A percentile compares a stretch with the other conserved stretches of the same genome.
Conservation (phyloP, 2,888 invertebrate species). For the Stegophylla sp. region DNA sequence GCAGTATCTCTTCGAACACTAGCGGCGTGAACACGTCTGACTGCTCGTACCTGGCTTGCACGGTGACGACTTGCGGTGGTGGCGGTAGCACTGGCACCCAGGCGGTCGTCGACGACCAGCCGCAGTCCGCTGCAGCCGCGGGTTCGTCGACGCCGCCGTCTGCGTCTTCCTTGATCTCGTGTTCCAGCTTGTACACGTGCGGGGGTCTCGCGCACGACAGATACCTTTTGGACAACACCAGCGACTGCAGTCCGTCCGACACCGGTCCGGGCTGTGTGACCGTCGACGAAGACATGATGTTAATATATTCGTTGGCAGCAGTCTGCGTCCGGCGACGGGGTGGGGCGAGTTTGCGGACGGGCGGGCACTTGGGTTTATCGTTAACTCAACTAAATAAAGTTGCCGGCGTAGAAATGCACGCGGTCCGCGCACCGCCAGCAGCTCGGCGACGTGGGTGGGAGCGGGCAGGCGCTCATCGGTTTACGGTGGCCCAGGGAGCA, state of each 20-base stretch:
- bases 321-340: not conserved
- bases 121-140: not conserved
- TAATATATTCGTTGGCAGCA: not conserved
- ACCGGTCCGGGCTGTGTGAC: conserved; percentile 36
- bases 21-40: conserved; percentile 55
- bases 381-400: not conserved
- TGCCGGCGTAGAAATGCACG: conserved; percentile 26
- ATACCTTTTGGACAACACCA: conserved; percentile 51
- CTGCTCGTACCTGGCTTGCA: conserved; percentile 43
- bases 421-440: not conserved
- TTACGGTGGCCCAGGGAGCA: not conserved
- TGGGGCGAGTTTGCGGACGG: too few species aligned
- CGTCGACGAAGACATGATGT: conserved; percentile 40
- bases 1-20: conserved; percentile 39
- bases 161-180: not conserved
- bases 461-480: not conserved
- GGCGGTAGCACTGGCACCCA: not conserved
- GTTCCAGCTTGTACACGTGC: conserved; percentile 46
- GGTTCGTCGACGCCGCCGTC: not conserved
- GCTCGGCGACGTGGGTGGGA: not conserved
- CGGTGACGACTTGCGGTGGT: not conserved
- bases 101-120: not conserved
- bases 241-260: conserved; percentile 50
- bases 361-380: not conserved
- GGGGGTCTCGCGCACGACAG: conserved; percentile 32